Conservation (phyloP, 2,113 vertebrate species). For the Gobius niger region DNA sequence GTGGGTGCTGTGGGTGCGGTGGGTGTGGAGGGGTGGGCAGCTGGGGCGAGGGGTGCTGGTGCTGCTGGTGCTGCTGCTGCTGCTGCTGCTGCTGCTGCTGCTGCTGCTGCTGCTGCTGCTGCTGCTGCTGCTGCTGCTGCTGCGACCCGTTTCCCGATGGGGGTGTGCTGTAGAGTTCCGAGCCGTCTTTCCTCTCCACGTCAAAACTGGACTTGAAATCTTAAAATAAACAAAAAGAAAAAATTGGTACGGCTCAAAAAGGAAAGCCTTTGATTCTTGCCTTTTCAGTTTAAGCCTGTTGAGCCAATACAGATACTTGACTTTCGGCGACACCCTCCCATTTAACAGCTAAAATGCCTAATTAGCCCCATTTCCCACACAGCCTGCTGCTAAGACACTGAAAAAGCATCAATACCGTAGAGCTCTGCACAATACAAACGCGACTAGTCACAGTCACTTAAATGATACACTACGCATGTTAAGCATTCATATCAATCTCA, state of each 20-base stretch:
- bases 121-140: too few species aligned
- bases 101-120: too few species aligned
- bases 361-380: too few species aligned
- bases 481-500: conserved; percentile 12
- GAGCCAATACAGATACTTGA: too few species aligned
- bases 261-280: too few species aligned
- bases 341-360: too few species aligned
- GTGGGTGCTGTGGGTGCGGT: too few species aligned
- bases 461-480: background rate
- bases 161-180: conserved; percentile 77
- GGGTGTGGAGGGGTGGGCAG: conserved; percentile 73
- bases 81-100: too few species aligned
- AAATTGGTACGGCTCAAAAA: too few species aligned
- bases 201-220: conserved; percentile 82
- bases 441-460: background rate
- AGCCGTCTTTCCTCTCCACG: conserved; percentile 80
- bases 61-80: too few species aligned
- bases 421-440: background rate
- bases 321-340: too few species aligned
- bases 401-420: background rate
- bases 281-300: too few species aligned
- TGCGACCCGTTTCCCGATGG: conserved; percentile 61
- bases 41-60: conserved; percentile 55
- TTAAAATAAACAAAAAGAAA: conserved; percentile 15
- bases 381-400: conserved; percentile 32